phyloP scores from a whole-genome alignment of 2,888 invertebrate genomes.

The Calameuta idolon region DNA sequence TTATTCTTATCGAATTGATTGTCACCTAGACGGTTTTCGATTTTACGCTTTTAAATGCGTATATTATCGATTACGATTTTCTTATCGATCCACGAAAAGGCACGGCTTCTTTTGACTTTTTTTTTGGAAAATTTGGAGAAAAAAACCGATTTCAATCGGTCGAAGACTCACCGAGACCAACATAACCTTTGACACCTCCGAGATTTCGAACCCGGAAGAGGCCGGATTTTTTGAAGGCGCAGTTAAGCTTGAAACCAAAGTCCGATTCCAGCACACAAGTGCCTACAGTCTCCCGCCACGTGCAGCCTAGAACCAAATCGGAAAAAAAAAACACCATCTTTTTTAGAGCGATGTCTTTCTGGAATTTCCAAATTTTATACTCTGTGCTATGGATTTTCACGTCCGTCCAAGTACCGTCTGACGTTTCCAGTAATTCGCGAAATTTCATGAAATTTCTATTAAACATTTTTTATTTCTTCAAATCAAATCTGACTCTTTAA shows the following conservation, averaged over 20 bases:
- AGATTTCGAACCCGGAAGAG: constrained; percentile 91
- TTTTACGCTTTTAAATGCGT: not conserved
- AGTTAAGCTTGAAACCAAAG: constrained; percentile 90
- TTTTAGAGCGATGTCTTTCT: constrained; percentile 22
- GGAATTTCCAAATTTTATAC: constrained; percentile 27
- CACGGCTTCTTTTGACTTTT: not conserved
- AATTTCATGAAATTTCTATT: not conserved
- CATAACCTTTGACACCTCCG: constrained; percentile 90
- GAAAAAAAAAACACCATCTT: constrained; percentile 43
- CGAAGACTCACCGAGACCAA: constrained; percentile 83
- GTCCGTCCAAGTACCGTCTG: not conserved
- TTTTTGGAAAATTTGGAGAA: not conserved
- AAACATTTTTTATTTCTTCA: not conserved
- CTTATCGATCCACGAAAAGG: no score
- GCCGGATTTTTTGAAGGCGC: constrained; percentile 92
- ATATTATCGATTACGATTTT: no score
- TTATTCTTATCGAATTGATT: not conserved
- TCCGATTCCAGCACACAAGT: constrained; percentile 90
- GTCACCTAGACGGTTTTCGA: not conserved
- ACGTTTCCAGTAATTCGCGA: not conserved
- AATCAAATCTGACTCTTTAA: not conserved
- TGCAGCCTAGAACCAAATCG: constrained; percentile 71
- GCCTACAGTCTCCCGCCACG: constrained; percentile 75
- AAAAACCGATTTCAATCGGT: constrained; percentile 13
- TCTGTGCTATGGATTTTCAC: constrained; percentile 55